These are phyloP conservation scores for Nesogale talazaci DNA, from an alignment of 2,113 vertebrate genomes.

Conservation along the genomic window DNA sequence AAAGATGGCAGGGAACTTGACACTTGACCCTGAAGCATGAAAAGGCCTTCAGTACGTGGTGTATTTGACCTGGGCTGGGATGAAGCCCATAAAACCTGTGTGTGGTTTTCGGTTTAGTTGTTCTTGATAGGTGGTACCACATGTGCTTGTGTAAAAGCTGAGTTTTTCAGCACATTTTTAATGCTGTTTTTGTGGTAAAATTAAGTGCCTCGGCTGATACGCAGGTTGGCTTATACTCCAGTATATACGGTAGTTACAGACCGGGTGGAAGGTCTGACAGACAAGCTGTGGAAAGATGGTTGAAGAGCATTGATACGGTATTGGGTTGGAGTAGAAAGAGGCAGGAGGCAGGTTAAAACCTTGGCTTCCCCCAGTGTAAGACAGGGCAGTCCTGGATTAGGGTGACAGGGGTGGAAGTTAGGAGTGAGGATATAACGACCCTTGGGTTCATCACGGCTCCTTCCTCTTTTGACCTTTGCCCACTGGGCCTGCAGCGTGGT, in stretches of 20 bases:
- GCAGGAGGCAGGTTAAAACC: not conserved
- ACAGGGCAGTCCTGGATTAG: not conserved
- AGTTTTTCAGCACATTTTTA: too few relatives aligned
- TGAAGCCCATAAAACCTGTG: not conserved
- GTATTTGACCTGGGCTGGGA: not conserved
- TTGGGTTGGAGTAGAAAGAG: conserved; percentile 16
- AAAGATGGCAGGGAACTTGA: not conserved
- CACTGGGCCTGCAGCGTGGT: not conserved
- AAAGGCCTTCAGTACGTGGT: not conserved
- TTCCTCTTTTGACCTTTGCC: not conserved
- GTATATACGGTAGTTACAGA: too few relatives aligned
- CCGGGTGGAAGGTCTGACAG: not conserved
- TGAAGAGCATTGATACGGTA: not conserved
- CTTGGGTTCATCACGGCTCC: not conserved
- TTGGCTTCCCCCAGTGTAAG: not conserved
- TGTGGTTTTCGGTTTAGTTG: not conserved
- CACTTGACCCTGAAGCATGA: not conserved
- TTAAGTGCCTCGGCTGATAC: too few relatives aligned
- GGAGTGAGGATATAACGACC: not conserved
- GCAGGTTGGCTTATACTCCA: too few relatives aligned
- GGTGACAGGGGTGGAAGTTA: not conserved
- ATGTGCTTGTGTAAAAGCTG: too few relatives aligned
- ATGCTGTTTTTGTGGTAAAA: too few relatives aligned
- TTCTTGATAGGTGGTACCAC: not conserved
- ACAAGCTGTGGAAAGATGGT: conserved; percentile 17